Percentiles rank a stretch among this genome's conserved stretches.
These are phyloP conservation scores for Ploceus nigricollis DNA, from an alignment of 2,113 vertebrate species.

Conservation along the genomic window DNA sequence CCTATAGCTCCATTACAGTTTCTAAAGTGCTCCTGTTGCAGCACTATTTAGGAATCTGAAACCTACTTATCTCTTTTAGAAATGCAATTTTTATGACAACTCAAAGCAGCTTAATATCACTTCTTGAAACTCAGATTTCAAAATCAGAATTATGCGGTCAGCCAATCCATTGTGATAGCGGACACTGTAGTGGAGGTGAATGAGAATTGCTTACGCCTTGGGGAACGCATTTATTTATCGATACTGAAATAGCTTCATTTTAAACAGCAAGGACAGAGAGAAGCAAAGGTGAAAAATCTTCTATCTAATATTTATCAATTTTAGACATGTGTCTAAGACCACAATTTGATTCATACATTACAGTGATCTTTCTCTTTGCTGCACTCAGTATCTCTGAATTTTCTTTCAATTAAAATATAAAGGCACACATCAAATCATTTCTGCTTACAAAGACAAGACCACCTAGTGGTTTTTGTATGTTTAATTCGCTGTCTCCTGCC, in stretches of 20 bases:
- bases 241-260: not conserved
- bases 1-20: slow-evolving; percentile 8
- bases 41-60: not conserved
- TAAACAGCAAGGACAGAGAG: not conserved
- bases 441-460: slow-evolving; percentile 44
- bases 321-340: not conserved
- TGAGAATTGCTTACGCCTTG: not conserved
- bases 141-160: slow-evolving; percentile 1
- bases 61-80: not conserved
- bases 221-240: not conserved
- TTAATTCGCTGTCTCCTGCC: not conserved
- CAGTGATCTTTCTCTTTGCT: not conserved
- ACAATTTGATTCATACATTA: not conserved
- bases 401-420: slow-evolving; percentile 44
- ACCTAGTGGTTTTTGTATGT: slow-evolving; percentile 20
- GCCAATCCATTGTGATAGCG: not conserved
- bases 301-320: not conserved
- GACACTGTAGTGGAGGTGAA: not conserved
- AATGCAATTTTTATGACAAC: slow-evolving; percentile 33
- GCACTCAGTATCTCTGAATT: not conserved
- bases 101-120: not conserved
- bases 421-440: not conserved
- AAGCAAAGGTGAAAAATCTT: not conserved
- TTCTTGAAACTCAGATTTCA: not conserved
- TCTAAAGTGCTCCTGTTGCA: not conserved